Conservation (phyloP, 1,140 invertebrate species). For the Phymorhynchus buccinoides region DNA sequence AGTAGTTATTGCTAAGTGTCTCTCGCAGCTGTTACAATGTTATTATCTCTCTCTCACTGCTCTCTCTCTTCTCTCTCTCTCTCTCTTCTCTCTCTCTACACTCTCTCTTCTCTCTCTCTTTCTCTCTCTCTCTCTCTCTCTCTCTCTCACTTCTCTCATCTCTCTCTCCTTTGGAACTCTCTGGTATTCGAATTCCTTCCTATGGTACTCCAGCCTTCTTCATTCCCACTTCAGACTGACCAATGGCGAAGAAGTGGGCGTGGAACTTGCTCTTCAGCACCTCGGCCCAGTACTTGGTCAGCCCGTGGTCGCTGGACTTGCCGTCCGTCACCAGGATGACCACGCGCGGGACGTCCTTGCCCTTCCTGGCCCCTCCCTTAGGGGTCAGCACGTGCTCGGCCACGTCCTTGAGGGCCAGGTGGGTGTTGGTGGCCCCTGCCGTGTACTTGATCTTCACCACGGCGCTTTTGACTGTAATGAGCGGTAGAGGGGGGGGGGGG, state of each 20-base stretch:
- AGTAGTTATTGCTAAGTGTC: background rate
- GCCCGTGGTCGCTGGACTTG: constrained; percentile 28
- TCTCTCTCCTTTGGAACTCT: no score
- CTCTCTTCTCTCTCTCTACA: background rate
- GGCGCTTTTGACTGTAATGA: background rate
- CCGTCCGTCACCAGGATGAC: constrained; percentile 64
- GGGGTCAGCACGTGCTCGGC: constrained; percentile 44
- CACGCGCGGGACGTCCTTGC: constrained; percentile 50
- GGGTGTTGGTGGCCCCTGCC: constrained; percentile 52
- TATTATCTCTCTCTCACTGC: background rate
- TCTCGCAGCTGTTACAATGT: background rate
- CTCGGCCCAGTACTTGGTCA: constrained; percentile 13
- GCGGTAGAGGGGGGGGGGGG: no score
- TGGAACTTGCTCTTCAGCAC: constrained; percentile 7
- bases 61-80: background rate
- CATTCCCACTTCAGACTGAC: background rate
- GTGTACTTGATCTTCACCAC: constrained; percentile 40
- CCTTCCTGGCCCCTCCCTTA: constrained; percentile 43
- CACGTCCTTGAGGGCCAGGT: constrained; percentile 51
- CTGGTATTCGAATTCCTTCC: no score
- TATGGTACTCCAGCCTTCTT: no score
- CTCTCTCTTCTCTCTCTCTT: background rate
- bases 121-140: background rate
- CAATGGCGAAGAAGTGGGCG: constrained; percentile 36
- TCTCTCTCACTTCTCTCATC: background rate